Conservation (phyloP, 2,113 vertebrate genomes). For the Halcyon malimbica region DNA sequence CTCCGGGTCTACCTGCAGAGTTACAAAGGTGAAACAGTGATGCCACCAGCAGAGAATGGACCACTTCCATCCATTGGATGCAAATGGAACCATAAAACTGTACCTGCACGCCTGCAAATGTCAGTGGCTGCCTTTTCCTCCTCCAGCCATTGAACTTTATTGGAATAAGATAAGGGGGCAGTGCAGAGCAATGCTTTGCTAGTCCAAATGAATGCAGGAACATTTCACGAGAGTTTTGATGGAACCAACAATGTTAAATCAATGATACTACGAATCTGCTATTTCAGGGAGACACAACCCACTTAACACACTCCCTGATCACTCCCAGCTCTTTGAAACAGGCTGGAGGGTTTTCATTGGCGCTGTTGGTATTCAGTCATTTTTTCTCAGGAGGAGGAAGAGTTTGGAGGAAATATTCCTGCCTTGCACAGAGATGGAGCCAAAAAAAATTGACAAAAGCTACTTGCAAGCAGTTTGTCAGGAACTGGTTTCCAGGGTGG, state of each 20-base stretch:
- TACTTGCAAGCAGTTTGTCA: neutral
- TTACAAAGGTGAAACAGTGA: neutral
- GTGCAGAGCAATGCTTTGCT: neutral
- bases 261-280: neutral
- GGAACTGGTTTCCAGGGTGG: neutral
- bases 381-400: neutral
- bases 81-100: neutral
- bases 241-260: neutral
- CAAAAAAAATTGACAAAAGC: neutral
- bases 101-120: neutral
- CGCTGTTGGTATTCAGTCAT: neutral
- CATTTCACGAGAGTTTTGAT: neutral
- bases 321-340: neutral
- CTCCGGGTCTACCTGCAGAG: constrained; percentile 57
- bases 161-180: neutral
- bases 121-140: too few species aligned
- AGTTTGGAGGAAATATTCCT: neutral
- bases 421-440: neutral
- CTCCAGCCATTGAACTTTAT: neutral
- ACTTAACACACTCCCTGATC: neutral
- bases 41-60: fast-evolving
- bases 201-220: neutral
- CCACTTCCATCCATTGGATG: fast-evolving
- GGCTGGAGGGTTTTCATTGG: neutral
- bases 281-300: neutral